Conservation (phyloP, 2,888 invertebrate genomes). For the Adelognathus sp. region DNA sequence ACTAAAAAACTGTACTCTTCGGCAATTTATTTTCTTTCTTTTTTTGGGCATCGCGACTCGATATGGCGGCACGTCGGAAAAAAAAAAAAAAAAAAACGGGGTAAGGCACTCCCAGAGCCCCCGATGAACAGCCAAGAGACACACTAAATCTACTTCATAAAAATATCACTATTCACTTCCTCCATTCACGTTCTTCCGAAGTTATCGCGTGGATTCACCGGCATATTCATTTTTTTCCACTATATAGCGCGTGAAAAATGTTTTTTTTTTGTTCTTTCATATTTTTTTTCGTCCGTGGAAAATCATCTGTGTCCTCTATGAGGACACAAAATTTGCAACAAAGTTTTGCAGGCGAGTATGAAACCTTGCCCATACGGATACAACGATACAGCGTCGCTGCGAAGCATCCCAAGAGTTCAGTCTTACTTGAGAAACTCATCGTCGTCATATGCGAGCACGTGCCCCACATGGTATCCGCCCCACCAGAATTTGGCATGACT, state of each 20-base stretch:
- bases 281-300: too few species aligned
- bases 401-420: neutral
- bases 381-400: neutral
- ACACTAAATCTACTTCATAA: slow-evolving; percentile 54
- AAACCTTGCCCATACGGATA: neutral
- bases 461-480: slow-evolving; percentile 46
- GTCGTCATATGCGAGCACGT: neutral
- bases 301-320: too few species aligned
- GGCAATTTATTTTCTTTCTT: neutral
- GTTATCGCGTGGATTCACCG: slow-evolving; percentile 9
- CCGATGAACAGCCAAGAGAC: slow-evolving; percentile 52
- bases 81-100: slow-evolving; percentile 29
- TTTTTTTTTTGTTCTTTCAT: slow-evolving; percentile 17
- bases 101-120: slow-evolving; percentile 57
- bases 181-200: slow-evolving; percentile 12
- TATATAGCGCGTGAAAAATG: slow-evolving; percentile 50
- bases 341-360: neutral
- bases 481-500: slow-evolving; percentile 15
- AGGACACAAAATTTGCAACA: too few species aligned
- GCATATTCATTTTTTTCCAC: slow-evolving; percentile 1
- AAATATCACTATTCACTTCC: slow-evolving; percentile 58
- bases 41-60: slow-evolving; percentile 21
- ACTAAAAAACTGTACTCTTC: slow-evolving; percentile 29
- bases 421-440: neutral
- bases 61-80: slow-evolving; percentile 15